A percentile compares a stretch with the other conserved stretches of the same genome.
Conservation (phyloP, 2,797 vertebrate species). For the Lateolabrax maculatus region DNA sequence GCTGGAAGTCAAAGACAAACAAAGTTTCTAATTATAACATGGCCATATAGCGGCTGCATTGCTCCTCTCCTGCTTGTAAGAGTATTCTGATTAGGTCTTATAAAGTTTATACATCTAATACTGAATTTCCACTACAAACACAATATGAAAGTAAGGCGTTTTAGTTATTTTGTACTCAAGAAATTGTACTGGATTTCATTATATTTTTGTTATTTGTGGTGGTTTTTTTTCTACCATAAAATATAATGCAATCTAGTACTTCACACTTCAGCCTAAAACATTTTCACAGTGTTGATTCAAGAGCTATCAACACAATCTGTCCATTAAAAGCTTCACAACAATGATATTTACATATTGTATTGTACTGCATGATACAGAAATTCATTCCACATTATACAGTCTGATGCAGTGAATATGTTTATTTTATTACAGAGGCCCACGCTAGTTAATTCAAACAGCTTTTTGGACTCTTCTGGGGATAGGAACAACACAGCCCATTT, state of each 20-base stretch:
- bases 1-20: too few species aligned
- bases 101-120: too few species aligned
- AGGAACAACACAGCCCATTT: conserved; percentile 58
- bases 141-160: neutral
- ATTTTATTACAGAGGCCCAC: conserved; percentile 49
- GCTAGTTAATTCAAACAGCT: conserved; percentile 47
- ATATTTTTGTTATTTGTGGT: neutral
- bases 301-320: conserved; percentile 1
- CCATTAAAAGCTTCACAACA: conserved; percentile 24
- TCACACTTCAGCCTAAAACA: neutral
- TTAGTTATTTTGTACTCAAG: conserved; percentile 1
- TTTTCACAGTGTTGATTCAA: conserved; percentile 3
- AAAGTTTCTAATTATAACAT: too few species aligned
- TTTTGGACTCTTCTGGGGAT: conserved; percentile 54
- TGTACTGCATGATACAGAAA: conserved; percentile 18
- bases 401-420: conserved; percentile 44
- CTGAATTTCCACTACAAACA: too few species aligned
- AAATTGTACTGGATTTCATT: neutral
- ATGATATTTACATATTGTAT: conserved; percentile 2
- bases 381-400: conserved; percentile 18
- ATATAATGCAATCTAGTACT: neutral
- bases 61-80: too few species aligned
- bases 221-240: neutral
- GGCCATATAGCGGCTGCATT: too few species aligned
- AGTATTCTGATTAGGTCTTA: too few species aligned